A percentile compares a stretch with the other conserved stretches of the same genome.
phyloP scores from a whole-genome alignment of 2,888 invertebrate genomes.

The Ctena decussata region DNA sequence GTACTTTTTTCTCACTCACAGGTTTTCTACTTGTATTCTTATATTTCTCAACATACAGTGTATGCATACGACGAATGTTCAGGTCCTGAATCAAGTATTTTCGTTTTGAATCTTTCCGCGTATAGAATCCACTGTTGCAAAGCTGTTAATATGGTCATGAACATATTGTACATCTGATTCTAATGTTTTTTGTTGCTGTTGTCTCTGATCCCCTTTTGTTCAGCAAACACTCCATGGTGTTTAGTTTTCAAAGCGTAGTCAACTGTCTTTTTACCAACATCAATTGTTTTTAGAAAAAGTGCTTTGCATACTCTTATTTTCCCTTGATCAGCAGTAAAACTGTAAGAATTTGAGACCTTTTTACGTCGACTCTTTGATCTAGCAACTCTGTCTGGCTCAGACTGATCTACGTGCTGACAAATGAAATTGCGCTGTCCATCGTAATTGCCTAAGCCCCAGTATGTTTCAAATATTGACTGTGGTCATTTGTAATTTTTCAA shows the following conservation, averaged over 20 bases:
- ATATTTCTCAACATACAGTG: conserved; percentile 15
- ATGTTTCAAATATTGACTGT: conserved; percentile 59
- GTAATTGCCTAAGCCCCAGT: conserved; percentile 61
- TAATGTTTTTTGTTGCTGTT: conserved; percentile 55
- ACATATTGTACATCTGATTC: too few species aligned
- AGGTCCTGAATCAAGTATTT: conserved; percentile 13
- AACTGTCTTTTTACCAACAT: conserved; percentile 59
- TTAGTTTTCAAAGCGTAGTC: conserved; percentile 59
- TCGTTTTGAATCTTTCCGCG: conserved; percentile 21
- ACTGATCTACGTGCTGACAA: conserved; percentile 53
- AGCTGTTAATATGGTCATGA: conserved; percentile 46
- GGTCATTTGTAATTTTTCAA: conserved; percentile 56
- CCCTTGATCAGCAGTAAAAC: neutral
- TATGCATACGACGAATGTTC: conserved; percentile 23
- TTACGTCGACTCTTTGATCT: conserved; percentile 29
- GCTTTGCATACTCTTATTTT: conserved; percentile 42
- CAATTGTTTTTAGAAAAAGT: conserved; percentile 61
- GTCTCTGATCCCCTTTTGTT: conserved; percentile 55
- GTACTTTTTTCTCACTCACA: neutral
- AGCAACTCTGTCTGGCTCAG: conserved; percentile 39
- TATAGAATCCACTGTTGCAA: conserved; percentile 18
- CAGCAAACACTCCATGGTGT: conserved; percentile 50
- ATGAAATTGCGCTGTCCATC: conserved; percentile 63
- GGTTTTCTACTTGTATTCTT: neutral
- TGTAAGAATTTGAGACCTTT: conserved; percentile 12